A percentile compares a stretch with the other conserved stretches of the same genome.
phyloP scores from a whole-genome alignment of 2,797 vertebrate species.

The Rhynchotus rufescens region DNA sequence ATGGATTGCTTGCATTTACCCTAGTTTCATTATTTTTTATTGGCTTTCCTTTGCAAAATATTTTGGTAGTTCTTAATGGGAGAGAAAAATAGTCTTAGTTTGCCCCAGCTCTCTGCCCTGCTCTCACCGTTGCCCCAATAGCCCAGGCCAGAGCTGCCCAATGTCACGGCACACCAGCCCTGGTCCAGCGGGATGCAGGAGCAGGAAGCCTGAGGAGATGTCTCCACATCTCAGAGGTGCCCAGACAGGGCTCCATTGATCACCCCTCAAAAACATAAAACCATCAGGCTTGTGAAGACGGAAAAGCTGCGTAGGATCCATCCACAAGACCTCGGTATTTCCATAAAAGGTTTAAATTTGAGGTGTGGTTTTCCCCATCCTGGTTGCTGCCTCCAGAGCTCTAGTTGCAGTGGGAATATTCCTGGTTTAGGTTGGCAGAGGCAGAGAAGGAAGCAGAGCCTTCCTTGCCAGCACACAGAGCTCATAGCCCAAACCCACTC shows the following conservation, averaged over 20 bases:
- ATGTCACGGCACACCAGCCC: accelerated
- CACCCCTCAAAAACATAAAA: background rate
- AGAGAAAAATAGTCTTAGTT: background rate
- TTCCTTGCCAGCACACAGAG: background rate
- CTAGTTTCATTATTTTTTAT: background rate
- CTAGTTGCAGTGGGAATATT: background rate
- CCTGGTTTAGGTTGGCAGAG: background rate
- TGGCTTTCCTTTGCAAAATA: background rate
- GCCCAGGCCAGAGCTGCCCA: background rate
- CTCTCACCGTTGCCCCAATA: background rate
- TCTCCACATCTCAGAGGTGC: too few species aligned
- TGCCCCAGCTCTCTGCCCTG: accelerated
- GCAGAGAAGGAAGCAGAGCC: background rate
- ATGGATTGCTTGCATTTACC: accelerated
- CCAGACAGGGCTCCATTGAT: too few species aligned
- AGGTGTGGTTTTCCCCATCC: background rate
- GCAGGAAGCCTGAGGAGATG: too few species aligned
- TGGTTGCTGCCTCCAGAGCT: background rate
- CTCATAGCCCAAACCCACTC: background rate
- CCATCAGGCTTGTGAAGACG: background rate
- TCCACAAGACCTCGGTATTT: background rate
- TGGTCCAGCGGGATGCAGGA: too few species aligned
- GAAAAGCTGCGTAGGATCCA: background rate
- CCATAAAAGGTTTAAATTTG: background rate
- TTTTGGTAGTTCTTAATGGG: background rate